Percentiles rank a stretch among this genome's conserved stretches.
These are phyloP conservation scores for Drosophila maculinotata DNA, from an alignment of 2,888 invertebrate species.

Conservation along the genomic window DNA sequence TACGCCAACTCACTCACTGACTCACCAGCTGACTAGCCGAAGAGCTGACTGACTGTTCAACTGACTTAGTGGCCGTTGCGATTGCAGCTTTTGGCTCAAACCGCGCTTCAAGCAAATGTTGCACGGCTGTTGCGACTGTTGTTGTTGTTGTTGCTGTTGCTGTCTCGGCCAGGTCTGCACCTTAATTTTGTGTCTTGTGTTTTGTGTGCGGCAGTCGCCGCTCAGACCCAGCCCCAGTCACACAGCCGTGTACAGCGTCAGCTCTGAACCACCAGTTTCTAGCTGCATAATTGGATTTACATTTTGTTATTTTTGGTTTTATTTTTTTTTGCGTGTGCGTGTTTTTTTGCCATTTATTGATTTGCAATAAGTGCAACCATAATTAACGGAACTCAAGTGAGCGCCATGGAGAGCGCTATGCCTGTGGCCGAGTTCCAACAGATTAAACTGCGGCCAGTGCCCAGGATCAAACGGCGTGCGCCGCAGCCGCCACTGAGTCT, in stretches of 20 bases:
- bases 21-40: conserved; percentile 28
- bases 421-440: conserved; percentile 81
- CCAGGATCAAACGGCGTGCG: conserved; percentile 77
- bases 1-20: conserved; percentile 52
- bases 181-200: conserved; percentile 53
- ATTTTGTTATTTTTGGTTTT: conserved; percentile 49
- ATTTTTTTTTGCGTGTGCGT: conserved; percentile 18
- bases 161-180: conserved; percentile 47
- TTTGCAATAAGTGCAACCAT: conserved; percentile 36
- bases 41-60: conserved; percentile 27
- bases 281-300: conserved; percentile 76
- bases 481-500: conserved; percentile 75
- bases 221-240: conserved; percentile 63
- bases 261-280: conserved; percentile 21
- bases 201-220: conserved; percentile 64
- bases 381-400: too few relatives aligned
- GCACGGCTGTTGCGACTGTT: conserved; percentile 64
- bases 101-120: conserved; percentile 67
- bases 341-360: conserved; percentile 52
- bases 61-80: conserved; percentile 57
- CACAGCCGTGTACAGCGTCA: conserved; percentile 30
- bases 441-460: conserved; percentile 79
- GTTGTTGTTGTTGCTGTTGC: conserved; percentile 30
- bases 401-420: conserved; percentile 54
- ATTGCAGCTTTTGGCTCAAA: conserved; percentile 66